Evolutionary conservation across 1,140 invertebrate species (phyloP).

Genomic region (Carposina sasakii): DNA sequence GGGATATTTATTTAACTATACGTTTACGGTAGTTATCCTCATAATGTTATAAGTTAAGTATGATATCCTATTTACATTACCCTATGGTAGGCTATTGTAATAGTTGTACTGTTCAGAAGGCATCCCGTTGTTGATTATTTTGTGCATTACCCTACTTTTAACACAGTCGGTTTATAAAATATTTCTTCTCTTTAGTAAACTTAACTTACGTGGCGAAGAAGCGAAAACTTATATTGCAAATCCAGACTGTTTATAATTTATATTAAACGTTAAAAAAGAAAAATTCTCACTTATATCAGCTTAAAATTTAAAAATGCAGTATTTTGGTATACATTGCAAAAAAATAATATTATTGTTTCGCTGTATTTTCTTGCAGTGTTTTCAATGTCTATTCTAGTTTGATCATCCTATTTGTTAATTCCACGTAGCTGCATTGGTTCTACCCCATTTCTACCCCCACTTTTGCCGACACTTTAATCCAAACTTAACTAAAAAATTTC

Average conservation of each 20-base stretch:
- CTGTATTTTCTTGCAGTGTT: conserved; percentile 32
- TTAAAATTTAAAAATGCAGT: conserved; percentile 68
- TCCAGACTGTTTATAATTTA: conserved; percentile 26
- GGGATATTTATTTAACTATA: background rate
- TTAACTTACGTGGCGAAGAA: conserved; percentile 58
- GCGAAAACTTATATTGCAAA: conserved; percentile 38
- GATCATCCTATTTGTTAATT: conserved; percentile 3
- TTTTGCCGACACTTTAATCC: conserved; percentile 61
- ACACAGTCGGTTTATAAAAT: conserved; percentile 60
- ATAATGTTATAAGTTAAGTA: conserved; percentile 31
- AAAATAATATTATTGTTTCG: conserved; percentile 53
- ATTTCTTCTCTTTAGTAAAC: conserved; percentile 47
- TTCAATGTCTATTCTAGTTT: background rate
- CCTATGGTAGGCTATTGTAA: conserved; percentile 61
- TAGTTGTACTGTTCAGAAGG: conserved; percentile 69
- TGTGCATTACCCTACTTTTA: conserved; percentile 64
- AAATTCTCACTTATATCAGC: conserved; percentile 59
- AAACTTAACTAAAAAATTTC: conserved; percentile 53
- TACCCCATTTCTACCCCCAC: too few species aligned
- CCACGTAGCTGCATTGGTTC: too few species aligned
- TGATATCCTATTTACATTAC: conserved; percentile 51
- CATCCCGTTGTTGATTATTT: conserved; percentile 62
- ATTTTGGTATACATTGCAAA: conserved; percentile 72
- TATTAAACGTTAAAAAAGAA: conserved; percentile 33
- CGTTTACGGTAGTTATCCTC: background rate